Evolutionary conservation across 92 coral and sea anemone genomes (phyloP), one percentile per base, ranked within the genome.

Genomic region (Porites cylindrica): DNA sequence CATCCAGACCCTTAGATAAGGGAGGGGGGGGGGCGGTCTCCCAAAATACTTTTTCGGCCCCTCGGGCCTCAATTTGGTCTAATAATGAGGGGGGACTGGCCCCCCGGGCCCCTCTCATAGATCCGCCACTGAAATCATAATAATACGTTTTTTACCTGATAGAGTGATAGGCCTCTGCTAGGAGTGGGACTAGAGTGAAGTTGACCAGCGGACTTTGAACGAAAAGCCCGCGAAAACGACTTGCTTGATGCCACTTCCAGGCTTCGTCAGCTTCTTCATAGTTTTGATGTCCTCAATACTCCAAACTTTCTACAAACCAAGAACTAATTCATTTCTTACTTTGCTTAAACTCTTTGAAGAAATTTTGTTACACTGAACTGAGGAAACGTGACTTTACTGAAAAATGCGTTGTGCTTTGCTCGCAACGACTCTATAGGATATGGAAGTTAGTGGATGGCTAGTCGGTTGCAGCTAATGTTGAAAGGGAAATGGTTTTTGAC

Each of bases 181-280:
- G 18, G 19, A 18, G 18, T 62, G 8, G 66, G 16, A 4, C 17
- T 6, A 21, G 32, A 24, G 3, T 2, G 10, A 13, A 8, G 38
- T 19, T 19, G 86, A 65, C 71, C 86, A 82, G 78, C 86, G 86
- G 86, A 19, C 23, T 60, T 70, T 29, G 8, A 59, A 53, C 60
- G 12, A 81, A 81, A 81, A 69, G 76, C 66, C 76, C 85, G 85
- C 85, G 77, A 81, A 68, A 26, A 32, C 47, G 47, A 38, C 47
- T 38, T 29, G 38, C 38, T 79, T 53, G 85, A 82, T 69, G 69
- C 76, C 59, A 56, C 53, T 12, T 70, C 38, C 19, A 53, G 10
- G 58, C 68, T 70, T 26, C 77, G 77, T 56, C 86, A 82, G 29
- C 85, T 52, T 81, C 59, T 38, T 70, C 76, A 67, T 67, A 17